These are phyloP conservation scores for Galemys pyrenaicus DNA, from an alignment of 2,113 vertebrate genomes.

Conservation along the genomic window DNA sequence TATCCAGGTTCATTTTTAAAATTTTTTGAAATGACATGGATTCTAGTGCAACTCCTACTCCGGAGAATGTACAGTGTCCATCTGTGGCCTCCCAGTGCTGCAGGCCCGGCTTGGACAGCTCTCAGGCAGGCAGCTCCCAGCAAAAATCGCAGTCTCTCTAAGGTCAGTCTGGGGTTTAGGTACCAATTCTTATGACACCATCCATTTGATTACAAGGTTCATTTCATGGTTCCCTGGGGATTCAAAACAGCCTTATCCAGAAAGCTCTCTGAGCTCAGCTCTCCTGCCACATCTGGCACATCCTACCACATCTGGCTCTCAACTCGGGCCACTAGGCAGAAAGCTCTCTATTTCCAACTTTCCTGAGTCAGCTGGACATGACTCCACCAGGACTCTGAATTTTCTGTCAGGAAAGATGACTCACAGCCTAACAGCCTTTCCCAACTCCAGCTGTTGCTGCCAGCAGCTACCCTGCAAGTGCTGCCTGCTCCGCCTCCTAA, in stretches of 20 bases:
- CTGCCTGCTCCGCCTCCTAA: neutral
- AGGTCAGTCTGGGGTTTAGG: neutral
- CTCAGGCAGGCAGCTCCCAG: neutral
- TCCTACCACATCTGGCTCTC: neutral
- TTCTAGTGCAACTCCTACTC: neutral
- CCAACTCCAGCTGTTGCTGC: neutral
- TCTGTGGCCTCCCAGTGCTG: neutral
- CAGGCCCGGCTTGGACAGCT: neutral
- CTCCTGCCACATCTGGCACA: neutral
- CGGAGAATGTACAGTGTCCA: neutral
- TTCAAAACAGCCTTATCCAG: neutral
- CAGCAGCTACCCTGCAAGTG: neutral
- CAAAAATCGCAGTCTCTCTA: neutral
- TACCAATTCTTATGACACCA: neutral
- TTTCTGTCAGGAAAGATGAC: conserved; percentile 3
- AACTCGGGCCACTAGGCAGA: neutral
- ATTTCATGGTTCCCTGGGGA: neutral
- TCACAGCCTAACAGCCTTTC: conserved; percentile 6
- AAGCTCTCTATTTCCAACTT: neutral
- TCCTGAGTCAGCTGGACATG: neutral
- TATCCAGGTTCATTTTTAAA: neutral
- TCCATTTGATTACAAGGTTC: neutral
- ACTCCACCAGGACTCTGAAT: conserved; percentile 4
- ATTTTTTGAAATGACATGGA: neutral
- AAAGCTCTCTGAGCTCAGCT: neutral